A percentile compares a stretch with the other conserved stretches of the same genome.
Evolutionary conservation across 2,888 invertebrate species (phyloP).

Genomic region (Sesia bembeciformis): DNA sequence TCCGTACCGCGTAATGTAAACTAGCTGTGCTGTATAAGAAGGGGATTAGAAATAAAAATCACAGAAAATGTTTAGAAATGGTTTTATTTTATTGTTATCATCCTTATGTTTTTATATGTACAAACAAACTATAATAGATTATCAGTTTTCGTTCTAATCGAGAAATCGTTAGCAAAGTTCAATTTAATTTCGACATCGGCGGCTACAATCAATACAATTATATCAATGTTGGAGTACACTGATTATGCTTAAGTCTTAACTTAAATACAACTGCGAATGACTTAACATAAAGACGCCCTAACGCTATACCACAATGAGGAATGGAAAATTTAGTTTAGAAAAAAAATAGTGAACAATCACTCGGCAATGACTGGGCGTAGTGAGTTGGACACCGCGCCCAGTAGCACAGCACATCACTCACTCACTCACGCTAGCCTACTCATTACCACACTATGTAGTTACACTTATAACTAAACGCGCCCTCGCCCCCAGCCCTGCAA

Average conservation of each 20-base stretch:
- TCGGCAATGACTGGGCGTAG: not conserved
- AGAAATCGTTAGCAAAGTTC: conserved; percentile 60
- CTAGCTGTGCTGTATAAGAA: too few relatives aligned
- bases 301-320: conserved; percentile 71
- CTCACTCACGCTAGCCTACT: conserved; percentile 46
- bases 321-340: conserved; percentile 59
- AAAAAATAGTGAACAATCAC: conserved; percentile 48
- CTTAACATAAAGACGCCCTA: conserved; percentile 56
- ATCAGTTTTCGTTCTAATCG: conserved; percentile 64
- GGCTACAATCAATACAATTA: conserved; percentile 35
- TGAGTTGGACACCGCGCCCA: not conserved
- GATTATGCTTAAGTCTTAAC: conserved; percentile 67
- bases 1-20: too few relatives aligned
- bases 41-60: conserved; percentile 19
- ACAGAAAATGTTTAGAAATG: conserved; percentile 58
- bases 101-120: conserved; percentile 73
- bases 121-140: conserved; percentile 71
- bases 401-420: conserved; percentile 5
- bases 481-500: conserved; percentile 5
- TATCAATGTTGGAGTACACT: conserved; percentile 55
- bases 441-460: conserved; percentile 53
- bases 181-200: conserved; percentile 40
- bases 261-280: conserved; percentile 58
- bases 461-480: conserved; percentile 31
- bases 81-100: conserved; percentile 69